A percentile compares a stretch with the other conserved stretches of the same genome.
These are phyloP conservation scores for Parapsyche elsis DNA, from an alignment of 1,140 invertebrate genomes.

Conservation along the genomic window DNA sequence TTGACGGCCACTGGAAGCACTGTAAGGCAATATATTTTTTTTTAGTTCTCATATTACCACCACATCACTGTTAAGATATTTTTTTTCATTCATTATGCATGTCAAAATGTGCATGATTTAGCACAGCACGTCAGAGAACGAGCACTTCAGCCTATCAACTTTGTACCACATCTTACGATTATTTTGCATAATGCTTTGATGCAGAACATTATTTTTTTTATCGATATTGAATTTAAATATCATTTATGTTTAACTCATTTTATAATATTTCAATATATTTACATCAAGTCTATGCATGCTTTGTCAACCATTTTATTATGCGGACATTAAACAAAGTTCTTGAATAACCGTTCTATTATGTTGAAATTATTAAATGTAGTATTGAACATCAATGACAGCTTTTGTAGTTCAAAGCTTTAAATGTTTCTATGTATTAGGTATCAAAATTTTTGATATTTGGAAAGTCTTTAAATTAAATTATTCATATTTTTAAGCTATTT, in stretches of 20 bases:
- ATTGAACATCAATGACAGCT: constrained; percentile 38
- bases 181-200: constrained; percentile 51
- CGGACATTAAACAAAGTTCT: not conserved
- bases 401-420: constrained; percentile 54
- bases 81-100: constrained; percentile 48
- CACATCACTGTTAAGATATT: constrained; percentile 40
- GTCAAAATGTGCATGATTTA: constrained; percentile 49
- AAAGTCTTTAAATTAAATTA: not conserved
- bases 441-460: not conserved
- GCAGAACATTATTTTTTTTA: not conserved
- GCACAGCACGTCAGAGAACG: constrained; percentile 45
- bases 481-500: not conserved
- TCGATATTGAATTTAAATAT: not conserved
- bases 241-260: not conserved
- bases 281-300: constrained; percentile 49
- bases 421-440: constrained; percentile 26
- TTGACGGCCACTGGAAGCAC: constrained; percentile 56
- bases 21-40: constrained; percentile 54
- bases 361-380: constrained; percentile 29
- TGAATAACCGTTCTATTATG: not conserved
- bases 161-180: constrained; percentile 40
- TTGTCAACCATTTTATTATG: constrained; percentile 22
- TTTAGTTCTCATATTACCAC: constrained; percentile 54
- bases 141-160: constrained; percentile 45
- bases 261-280: constrained; percentile 1